Base-by-base conservation (phyloP, 2,113 vertebrate genomes). In the Pteropus alecto region DNA sequence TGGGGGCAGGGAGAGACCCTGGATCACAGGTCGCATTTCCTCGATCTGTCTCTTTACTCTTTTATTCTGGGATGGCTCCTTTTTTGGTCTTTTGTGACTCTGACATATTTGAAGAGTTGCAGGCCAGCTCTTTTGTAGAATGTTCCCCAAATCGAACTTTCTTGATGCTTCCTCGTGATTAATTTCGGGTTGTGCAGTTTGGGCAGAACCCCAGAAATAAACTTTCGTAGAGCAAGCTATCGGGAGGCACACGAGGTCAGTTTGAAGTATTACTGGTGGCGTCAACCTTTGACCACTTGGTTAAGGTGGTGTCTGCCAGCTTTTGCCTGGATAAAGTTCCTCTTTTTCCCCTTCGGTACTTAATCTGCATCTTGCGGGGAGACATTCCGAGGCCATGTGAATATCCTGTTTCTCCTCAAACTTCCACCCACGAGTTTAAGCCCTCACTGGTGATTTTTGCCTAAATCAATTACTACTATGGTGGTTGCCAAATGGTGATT, bases 241-340 rank as follows among this genome's bases (percentile, higher is more conserved):
- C 83, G 0, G 0, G n/a, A 38, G 61, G 94, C n/a, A 1, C 51
- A 0, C 1, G 43, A 87, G 35, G 58, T 68, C 28, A 3, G 7
- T n/a, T 4, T 15, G 63, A 35, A 56, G n/a, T 1, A 0, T 9
- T 6, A 26, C 61, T 19, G 58, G 61, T 51, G 86, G 41, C 0
- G 21, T 86, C 74, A 19, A 0, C 26, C 26, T 68, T 35, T 24
- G 41, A 73, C 43, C 71, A 15, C 74, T 77, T 22, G 70, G 43
- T 41, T 18, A 65, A 73, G 46, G 33, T 18, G 63, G 24, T 19
- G 35, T 3, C 51, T 35, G 41, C 68, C 54, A 14, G 60, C 2
- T 68, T 22, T 61, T 2, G 30, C 10, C 21, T 6, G 35, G 33
- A 30, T 16, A 28, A 14, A 58, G 48, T 46, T 74, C 67, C 79